Percentiles rank a stretch among this genome's conserved stretches.
Conservation (phyloP, 2,797 vertebrate species). For the Ficedula albicollis region DNA sequence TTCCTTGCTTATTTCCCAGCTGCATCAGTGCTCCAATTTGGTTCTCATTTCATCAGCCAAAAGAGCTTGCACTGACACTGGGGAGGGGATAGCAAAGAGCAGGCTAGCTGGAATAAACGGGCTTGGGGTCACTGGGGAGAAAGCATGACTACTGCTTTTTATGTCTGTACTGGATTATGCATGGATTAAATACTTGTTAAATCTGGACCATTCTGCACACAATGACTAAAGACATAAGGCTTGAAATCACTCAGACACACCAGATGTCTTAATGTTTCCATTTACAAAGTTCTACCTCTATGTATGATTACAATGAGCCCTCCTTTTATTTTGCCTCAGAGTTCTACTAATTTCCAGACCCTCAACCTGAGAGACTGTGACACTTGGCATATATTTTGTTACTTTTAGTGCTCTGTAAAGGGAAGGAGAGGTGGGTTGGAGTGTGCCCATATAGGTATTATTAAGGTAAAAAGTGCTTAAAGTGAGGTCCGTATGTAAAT, state of each 20-base stretch:
- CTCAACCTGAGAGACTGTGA: background rate
- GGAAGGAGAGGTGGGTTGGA: background rate
- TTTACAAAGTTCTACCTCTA: rapidly evolving
- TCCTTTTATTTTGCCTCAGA: background rate
- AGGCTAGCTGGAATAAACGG: background rate
- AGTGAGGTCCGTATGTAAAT: background rate
- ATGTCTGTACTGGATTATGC: background rate
- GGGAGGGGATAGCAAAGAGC: background rate
- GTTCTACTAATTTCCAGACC: background rate
- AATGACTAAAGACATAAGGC: background rate
- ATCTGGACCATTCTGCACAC: background rate
- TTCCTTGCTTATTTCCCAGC: background rate
- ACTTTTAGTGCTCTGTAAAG: background rate
- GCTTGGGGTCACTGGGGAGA: background rate
- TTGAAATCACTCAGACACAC: background rate
- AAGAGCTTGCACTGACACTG: background rate
- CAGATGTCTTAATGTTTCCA: background rate
- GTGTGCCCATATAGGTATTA: background rate
- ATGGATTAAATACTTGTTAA: background rate
- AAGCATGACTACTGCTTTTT: background rate
- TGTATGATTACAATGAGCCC: background rate
- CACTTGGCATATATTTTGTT: background rate
- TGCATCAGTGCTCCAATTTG: background rate
- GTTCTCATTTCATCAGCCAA: background rate
- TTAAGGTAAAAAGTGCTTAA: background rate